These are phyloP conservation scores for Paramacrobiotus metropolitanus DNA, from an alignment of 1,140 invertebrate genomes.

Conservation along the genomic window DNA sequence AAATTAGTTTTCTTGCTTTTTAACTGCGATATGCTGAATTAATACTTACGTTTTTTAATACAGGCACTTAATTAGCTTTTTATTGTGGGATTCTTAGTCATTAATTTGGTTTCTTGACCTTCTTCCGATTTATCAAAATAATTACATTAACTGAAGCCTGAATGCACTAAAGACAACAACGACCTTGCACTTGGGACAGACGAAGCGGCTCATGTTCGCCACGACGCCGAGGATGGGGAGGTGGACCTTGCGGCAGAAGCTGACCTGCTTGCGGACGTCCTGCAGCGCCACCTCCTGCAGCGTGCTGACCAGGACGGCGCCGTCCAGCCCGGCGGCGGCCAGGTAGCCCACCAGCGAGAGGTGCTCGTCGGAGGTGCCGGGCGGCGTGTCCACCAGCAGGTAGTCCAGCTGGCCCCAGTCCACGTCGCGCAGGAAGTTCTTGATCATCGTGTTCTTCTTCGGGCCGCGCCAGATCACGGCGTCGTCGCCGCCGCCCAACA, in stretches of 20 bases:
- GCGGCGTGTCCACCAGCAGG: slow-evolving; percentile 71
- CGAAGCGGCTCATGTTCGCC: slow-evolving; percentile 73
- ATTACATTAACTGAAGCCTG: too few species aligned
- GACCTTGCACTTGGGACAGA: slow-evolving; percentile 69
- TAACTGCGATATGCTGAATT: too few species aligned
- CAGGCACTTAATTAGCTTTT: too few species aligned
- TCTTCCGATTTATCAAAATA: too few species aligned
- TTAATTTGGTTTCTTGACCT: too few species aligned
- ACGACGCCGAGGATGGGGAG: slow-evolving; percentile 61
- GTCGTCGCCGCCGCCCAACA: slow-evolving; percentile 50
- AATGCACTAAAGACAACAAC: too few species aligned
- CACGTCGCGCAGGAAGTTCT: slow-evolving; percentile 76
- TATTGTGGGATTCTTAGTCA: too few species aligned
- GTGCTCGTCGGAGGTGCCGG: slow-evolving; percentile 89
- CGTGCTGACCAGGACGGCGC: slow-evolving; percentile 24
- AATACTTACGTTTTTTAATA: too few species aligned
- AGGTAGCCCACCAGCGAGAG: slow-evolving; percentile 43
- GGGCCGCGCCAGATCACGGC: slow-evolving; percentile 87
- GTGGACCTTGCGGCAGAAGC: slow-evolving; percentile 62
- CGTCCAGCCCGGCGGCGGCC: slow-evolving; percentile 19
- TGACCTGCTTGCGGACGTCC: slow-evolving; percentile 78
- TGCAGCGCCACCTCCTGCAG: slow-evolving; percentile 50
- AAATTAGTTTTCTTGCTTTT: too few species aligned
- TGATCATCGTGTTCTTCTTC: slow-evolving; percentile 81
- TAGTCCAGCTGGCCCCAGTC: slow-evolving; percentile 74